These are phyloP conservation scores for Blomia tropicalis DNA, from an alignment of 2,888 invertebrate species.

Conservation along the genomic window DNA sequence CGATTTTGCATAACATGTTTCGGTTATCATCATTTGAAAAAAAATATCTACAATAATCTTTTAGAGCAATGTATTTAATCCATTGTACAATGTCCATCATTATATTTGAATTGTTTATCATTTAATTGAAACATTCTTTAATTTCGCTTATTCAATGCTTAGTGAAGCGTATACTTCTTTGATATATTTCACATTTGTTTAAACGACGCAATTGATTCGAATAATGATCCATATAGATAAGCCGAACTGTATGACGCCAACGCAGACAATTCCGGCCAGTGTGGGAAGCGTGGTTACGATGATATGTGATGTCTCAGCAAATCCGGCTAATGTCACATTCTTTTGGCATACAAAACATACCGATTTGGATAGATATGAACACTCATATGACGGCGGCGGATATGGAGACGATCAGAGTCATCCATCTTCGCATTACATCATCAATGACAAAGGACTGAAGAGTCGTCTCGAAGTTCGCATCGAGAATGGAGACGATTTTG, in stretches of 20 bases:
- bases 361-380: background rate
- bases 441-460: background rate
- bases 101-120: too few relatives aligned
- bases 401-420: background rate
- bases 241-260: conserved; percentile 14
- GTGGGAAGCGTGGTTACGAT: conserved; percentile 1
- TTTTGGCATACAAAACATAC: conserved; percentile 15
- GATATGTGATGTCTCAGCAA: conserved; percentile 14
- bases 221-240: background rate
- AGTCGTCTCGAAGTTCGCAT: background rate
- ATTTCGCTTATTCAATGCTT: too few relatives aligned
- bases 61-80: too few relatives aligned
- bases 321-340: conserved; percentile 17
- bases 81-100: too few relatives aligned
- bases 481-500: conserved; percentile 9
- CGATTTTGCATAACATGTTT: too few relatives aligned
- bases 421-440: background rate
- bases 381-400: background rate
- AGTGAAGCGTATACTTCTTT: too few relatives aligned
- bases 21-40: too few relatives aligned
- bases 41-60: too few relatives aligned
- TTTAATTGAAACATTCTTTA: too few relatives aligned
- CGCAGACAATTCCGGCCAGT: conserved; percentile 19
- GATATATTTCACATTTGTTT: too few relatives aligned
- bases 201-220: too few relatives aligned